Percentiles rank a stretch among this genome's conserved stretches.
Conservation (phyloP, 1,140 invertebrate species). For the Lethrus apterus region DNA sequence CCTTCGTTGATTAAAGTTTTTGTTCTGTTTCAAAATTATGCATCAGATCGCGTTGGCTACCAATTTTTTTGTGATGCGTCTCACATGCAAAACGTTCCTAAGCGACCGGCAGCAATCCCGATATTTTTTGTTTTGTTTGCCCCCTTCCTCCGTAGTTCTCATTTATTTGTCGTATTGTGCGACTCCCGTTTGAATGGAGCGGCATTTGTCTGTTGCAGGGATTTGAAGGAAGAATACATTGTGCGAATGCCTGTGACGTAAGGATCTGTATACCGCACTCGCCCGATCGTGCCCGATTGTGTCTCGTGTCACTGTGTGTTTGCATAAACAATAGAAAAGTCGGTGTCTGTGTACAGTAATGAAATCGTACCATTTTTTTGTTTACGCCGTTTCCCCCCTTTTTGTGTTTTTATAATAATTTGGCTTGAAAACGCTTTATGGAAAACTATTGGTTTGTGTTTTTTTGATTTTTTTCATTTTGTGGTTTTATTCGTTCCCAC, state of each 20-base stretch:
- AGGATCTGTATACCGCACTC: conserved; percentile 38
- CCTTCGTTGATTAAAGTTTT: too few relatives aligned
- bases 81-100: too few relatives aligned
- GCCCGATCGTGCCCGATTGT: neutral
- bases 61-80: too few relatives aligned
- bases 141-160: too few relatives aligned
- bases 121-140: too few relatives aligned
- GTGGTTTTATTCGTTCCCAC: too few relatives aligned
- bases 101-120: too few relatives aligned
- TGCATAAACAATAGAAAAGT: neutral
- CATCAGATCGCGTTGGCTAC: too few relatives aligned
- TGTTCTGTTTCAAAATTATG: too few relatives aligned
- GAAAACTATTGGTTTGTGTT: neutral
- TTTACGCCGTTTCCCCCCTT: neutral
- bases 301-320: neutral
- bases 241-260: conserved; percentile 70
- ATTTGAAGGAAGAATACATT: conserved; percentile 64
- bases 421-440: neutral
- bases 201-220: conserved; percentile 65
- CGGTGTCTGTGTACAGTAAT: too few relatives aligned
- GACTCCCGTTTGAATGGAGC: conserved; percentile 37
- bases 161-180: too few relatives aligned
- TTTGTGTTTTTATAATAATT: neutral
- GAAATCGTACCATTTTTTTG: neutral
- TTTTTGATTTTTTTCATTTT: too few relatives aligned